Evolutionary conservation across 2,888 invertebrate species (phyloP).

Genomic region (Epirrhoe tristata): DNA sequence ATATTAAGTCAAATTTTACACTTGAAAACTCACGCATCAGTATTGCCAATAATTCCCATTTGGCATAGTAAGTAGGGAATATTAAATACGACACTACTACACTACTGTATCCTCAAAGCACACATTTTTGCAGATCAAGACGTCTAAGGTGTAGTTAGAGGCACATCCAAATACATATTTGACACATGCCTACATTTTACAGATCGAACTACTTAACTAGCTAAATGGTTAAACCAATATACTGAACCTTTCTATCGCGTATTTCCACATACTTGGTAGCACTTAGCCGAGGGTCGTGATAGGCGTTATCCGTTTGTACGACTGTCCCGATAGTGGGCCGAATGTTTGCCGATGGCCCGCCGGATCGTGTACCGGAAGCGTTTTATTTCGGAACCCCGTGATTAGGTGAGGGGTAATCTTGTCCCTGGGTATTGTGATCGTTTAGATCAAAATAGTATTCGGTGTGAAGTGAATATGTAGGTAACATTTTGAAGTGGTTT

Average conservation of each 20-base stretch:
- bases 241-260: conserved; percentile 25
- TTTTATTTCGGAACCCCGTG: conserved; percentile 40
- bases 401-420: conserved; percentile 35
- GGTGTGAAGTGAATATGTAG: background rate
- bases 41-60: too few relatives aligned
- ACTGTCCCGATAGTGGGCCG: conserved; percentile 44
- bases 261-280: conserved; percentile 30
- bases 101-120: too few relatives aligned
- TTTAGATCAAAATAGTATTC: conserved; percentile 2
- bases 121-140: too few relatives aligned
- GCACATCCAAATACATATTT: too few relatives aligned
- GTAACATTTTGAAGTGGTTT: background rate
- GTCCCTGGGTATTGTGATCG: conserved; percentile 8
- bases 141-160: too few relatives aligned
- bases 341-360: conserved; percentile 46
- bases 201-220: too few relatives aligned
- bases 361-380: conserved; percentile 38
- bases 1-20: too few relatives aligned
- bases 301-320: conserved; percentile 44
- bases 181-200: too few relatives aligned
- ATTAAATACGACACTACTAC: too few relatives aligned
- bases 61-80: too few relatives aligned
- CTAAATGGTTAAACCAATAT: background rate
- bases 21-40: too few relatives aligned
- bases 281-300: conserved; percentile 37